Percentiles rank a stretch among this genome's conserved stretches.
phyloP scores from a whole-genome alignment of 2,113 vertebrate species.

The Python bivittatus region DNA sequence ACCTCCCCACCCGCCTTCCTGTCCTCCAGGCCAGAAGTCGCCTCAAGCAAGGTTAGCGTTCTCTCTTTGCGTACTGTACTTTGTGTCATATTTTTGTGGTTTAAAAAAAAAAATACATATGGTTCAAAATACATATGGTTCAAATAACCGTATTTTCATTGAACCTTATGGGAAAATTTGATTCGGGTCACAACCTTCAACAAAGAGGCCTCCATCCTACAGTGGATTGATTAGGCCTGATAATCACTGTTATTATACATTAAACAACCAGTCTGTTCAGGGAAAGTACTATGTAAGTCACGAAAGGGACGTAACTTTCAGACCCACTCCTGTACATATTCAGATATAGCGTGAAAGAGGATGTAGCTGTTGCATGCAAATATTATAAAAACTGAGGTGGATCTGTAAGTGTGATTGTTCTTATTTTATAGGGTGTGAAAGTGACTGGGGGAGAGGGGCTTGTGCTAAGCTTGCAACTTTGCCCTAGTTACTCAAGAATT shows the following conservation, averaged over 20 bases:
- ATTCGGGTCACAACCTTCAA: too few species aligned
- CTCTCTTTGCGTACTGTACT: too few species aligned
- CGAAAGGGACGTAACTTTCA: neutral
- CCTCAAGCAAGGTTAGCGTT: too few species aligned
- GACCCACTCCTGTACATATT: neutral
- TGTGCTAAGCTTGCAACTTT: neutral
- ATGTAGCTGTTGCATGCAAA: neutral
- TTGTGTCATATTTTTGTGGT: too few species aligned
- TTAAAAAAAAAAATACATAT: too few species aligned
- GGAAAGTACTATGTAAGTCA: neutral
- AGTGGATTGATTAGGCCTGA: too few species aligned
- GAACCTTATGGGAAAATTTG: too few species aligned
- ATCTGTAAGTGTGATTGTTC: neutral
- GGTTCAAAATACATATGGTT: too few species aligned
- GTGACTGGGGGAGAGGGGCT: neutral
- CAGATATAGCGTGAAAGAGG: neutral
- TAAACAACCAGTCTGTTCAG: neutral
- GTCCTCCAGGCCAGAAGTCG: too few species aligned
- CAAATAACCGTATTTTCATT: too few species aligned
- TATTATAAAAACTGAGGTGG: neutral
- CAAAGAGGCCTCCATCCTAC: too few species aligned
- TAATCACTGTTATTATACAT: neutral
- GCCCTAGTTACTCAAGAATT: neutral
- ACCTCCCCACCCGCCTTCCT: too few species aligned
- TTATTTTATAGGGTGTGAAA: neutral